Conservation (phyloP, 2,888 invertebrate genomes). For the Ormyrus pomaceus region DNA sequence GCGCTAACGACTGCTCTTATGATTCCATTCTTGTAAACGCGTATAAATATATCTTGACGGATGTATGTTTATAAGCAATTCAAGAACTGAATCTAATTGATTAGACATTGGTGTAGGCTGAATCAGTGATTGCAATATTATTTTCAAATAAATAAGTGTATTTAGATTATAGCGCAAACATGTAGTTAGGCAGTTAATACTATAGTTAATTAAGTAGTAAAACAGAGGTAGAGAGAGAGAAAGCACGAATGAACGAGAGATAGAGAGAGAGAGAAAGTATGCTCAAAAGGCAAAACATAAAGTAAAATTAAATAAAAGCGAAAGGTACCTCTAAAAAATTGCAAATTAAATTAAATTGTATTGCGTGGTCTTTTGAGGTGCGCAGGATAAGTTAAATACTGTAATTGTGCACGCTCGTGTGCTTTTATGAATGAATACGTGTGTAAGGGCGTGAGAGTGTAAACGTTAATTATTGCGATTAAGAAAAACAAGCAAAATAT, state of each 20-base stretch:
- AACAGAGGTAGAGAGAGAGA: conserved; percentile 30
- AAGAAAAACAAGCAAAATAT: conserved; percentile 50
- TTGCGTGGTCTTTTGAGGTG: conserved; percentile 43
- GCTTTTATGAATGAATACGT: conserved; percentile 47
- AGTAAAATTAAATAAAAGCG: conserved; percentile 39
- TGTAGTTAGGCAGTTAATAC: conserved; percentile 52
- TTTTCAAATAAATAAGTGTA: conserved; percentile 56
- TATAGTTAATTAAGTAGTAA: conserved; percentile 50
- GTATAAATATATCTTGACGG: conserved; percentile 1
- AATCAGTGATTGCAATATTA: conserved; percentile 55
- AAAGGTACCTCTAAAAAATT: conserved; percentile 48
- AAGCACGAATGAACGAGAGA: conserved; percentile 7
- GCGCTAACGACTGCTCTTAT: conserved; percentile 32
- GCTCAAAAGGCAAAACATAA: conserved; percentile 28
- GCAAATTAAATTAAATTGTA: conserved; percentile 49
- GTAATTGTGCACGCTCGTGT: conserved; percentile 49
- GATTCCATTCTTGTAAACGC: conserved; percentile 40
- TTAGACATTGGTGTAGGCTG: conserved; percentile 49
- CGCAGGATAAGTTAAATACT: conserved; percentile 48
- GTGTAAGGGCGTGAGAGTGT: conserved; percentile 54
- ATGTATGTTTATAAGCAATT: conserved; percentile 23
- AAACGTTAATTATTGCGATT: conserved; percentile 55
- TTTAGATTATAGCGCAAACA: conserved; percentile 49
- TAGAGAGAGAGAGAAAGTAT: neutral
- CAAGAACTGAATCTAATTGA: conserved; percentile 42